A percentile compares a stretch with the other conserved stretches of the same genome.
Conservation (phyloP, 2,797 vertebrate species). For the Halcyon smyrnensis region DNA sequence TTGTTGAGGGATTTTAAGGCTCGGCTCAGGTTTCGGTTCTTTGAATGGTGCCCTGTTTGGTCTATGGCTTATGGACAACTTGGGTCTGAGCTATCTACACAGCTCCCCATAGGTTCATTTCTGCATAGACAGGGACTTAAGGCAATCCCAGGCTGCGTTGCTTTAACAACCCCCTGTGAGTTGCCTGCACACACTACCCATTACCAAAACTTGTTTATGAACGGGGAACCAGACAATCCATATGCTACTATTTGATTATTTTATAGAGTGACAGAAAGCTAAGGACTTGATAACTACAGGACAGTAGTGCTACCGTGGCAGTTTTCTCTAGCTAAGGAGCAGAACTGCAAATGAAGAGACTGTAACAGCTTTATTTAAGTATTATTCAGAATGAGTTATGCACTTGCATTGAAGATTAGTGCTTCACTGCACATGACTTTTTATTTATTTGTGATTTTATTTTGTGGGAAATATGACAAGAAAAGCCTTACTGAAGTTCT, state of each 20-base stretch:
- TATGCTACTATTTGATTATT: background rate
- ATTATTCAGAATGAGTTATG: conserved; percentile 43
- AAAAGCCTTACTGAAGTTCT: conserved; percentile 53
- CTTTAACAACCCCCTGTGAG: too few relatives aligned
- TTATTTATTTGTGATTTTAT: conserved; percentile 36
- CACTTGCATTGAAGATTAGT: conserved; percentile 7
- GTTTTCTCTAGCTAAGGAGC: background rate
- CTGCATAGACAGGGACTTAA: too few relatives aligned
- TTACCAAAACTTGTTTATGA: too few relatives aligned
- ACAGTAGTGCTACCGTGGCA: background rate
- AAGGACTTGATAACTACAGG: conserved; percentile 5
- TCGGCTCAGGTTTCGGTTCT: too few relatives aligned
- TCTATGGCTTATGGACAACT: too few relatives aligned
- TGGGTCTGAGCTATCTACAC: too few relatives aligned
- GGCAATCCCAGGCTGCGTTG: too few relatives aligned
- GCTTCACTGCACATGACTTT: background rate
- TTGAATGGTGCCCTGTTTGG: too few relatives aligned
- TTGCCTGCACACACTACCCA: too few relatives aligned
- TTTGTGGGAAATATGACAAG: background rate
- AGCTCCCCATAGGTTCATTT: too few relatives aligned
- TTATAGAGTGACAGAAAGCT: background rate
- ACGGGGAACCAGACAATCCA: too few relatives aligned
- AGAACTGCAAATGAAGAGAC: background rate
- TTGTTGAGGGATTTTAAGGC: too few relatives aligned
- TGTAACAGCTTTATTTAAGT: conserved; percentile 17